A percentile compares a stretch with the other conserved stretches of the same genome.
Conservation (phyloP, 2,797 vertebrate species). For the Phrynocephalus guinanensis region DNA sequence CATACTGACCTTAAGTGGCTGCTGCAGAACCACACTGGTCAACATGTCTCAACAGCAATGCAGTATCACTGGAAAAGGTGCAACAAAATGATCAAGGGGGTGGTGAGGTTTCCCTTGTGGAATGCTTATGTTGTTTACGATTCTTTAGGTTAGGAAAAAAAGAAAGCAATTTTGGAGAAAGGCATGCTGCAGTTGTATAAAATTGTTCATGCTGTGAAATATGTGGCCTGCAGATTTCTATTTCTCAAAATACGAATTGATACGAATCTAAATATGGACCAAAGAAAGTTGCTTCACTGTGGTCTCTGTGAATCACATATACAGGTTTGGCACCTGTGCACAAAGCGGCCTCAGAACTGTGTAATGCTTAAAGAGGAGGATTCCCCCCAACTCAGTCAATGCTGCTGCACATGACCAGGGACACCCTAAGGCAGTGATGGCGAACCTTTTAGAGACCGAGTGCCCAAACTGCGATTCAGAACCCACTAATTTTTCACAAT, state of each 20-base stretch:
- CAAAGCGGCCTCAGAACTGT: too few relatives aligned
- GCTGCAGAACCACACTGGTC: not conserved
- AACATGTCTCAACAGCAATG: not conserved
- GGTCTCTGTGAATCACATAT: too few relatives aligned
- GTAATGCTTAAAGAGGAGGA: too few relatives aligned
- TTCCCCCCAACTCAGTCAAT: too few relatives aligned
- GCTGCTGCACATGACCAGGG: too few relatives aligned
- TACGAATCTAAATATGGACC: not conserved
- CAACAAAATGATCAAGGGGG: not conserved
- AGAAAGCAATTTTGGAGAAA: not conserved
- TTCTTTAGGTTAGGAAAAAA: not conserved
- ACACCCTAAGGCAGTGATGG: too few relatives aligned
- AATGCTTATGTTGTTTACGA: not conserved
- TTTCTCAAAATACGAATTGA: not conserved
- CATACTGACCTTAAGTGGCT: not conserved
- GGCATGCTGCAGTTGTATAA: not conserved
- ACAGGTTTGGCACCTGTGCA: too few relatives aligned
- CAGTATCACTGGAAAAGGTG: not conserved
- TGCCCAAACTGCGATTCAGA: too few relatives aligned
- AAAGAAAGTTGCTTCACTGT: not conserved
- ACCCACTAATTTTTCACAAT: too few relatives aligned
- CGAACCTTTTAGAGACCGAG: too few relatives aligned
- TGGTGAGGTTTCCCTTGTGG: not conserved
- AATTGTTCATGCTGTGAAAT: not conserved
- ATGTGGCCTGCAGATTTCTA: not conserved